A percentile compares a stretch with the other conserved stretches of the same genome.
Conservation (phyloP, 2,888 invertebrate species). For the Norana najaformis region DNA sequence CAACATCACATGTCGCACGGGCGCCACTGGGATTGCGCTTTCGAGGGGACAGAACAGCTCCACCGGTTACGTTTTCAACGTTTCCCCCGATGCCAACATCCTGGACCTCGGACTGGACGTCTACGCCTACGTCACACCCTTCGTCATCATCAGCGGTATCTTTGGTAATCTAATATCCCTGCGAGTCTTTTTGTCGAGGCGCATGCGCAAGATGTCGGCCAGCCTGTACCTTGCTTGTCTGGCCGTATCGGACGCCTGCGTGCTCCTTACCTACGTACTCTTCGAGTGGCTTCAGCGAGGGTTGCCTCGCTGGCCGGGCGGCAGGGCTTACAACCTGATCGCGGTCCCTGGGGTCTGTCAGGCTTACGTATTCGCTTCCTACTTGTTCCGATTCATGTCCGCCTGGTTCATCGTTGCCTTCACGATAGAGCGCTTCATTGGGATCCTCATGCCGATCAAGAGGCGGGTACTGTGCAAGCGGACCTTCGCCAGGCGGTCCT, state of each 20-base stretch:
- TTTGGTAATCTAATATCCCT: constrained; percentile 37
- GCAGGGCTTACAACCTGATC: constrained; percentile 38
- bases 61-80: not conserved
- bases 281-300: constrained; percentile 57
- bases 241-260: constrained; percentile 76
- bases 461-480: constrained; percentile 52
- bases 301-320: constrained; percentile 47
- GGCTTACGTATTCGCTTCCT: constrained; percentile 73
- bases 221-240: constrained; percentile 79
- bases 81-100: not conserved
- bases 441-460: constrained; percentile 55
- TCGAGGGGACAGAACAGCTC: not conserved
- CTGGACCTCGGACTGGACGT: constrained; percentile 30
- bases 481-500: constrained; percentile 49
- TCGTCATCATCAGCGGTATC: constrained; percentile 41
- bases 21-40: not conserved
- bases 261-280: constrained; percentile 68
- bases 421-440: constrained; percentile 57
- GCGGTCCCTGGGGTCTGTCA: constrained; percentile 62
- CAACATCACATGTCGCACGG: not conserved
- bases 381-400: constrained; percentile 55
- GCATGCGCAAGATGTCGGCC: constrained; percentile 72
- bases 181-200: constrained; percentile 74
- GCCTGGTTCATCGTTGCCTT: constrained; percentile 58
- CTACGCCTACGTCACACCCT: constrained; percentile 41